Conservation (phyloP, 2,797 vertebrate genomes). For the Rhinoraja longicauda region DNA sequence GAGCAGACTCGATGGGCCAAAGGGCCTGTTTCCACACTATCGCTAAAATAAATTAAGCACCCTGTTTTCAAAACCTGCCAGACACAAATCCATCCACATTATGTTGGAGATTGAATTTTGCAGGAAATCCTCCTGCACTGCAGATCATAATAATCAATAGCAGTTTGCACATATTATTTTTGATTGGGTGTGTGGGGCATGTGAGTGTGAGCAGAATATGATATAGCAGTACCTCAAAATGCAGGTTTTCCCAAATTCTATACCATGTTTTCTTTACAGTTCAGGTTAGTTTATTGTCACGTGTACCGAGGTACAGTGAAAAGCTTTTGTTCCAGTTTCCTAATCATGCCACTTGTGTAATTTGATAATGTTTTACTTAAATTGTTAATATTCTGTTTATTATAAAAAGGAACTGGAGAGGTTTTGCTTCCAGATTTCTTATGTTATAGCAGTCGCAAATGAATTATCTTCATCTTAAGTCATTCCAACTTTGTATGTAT, state of each 20-base stretch:
- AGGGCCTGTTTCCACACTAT: no score
- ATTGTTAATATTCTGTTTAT: slow-evolving; percentile 3
- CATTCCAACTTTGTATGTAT: neutral
- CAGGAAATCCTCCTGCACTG: neutral
- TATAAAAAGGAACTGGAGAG: neutral
- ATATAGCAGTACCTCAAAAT: neutral
- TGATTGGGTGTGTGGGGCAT: neutral
- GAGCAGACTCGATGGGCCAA: no score
- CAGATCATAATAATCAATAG: neutral
- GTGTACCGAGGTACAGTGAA: no score
- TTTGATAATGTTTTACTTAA: neutral
- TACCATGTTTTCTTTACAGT: neutral
- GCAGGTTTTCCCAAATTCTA: neutral
- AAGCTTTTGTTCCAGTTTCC: neutral
- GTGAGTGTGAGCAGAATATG: neutral
- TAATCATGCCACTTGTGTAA: neutral
- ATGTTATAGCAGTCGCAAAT: neutral
- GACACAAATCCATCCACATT: neutral
- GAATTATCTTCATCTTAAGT: neutral
- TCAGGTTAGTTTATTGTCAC: no score
- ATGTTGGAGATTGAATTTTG: neutral
- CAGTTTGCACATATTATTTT: neutral
- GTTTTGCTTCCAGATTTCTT: neutral
- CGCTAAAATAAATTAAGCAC: no score
- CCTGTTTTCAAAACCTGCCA: neutral